phyloP scores from a whole-genome alignment of 2,113 vertebrate species.

The Gymnobelideus leadbeateri region DNA sequence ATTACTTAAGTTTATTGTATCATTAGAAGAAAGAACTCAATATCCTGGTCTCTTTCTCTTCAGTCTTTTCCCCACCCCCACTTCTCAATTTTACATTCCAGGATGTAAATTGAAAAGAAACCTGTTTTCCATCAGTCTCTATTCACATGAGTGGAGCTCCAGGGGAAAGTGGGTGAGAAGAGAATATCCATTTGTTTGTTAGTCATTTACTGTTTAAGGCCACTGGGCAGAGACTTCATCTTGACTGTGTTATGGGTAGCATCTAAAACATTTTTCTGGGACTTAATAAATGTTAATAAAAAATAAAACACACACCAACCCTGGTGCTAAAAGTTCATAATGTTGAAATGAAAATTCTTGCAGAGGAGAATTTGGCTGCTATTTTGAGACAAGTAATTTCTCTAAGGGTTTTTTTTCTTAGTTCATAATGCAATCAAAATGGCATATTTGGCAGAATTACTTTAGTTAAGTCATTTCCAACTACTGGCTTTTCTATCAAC shows the following conservation, averaged over 20 bases:
- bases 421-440: neutral
- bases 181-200: slow-evolving; percentile 24
- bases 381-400: neutral
- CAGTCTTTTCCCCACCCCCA: slow-evolving; percentile 37
- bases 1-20: slow-evolving; percentile 67
- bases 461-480: neutral
- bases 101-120: slow-evolving; percentile 66
- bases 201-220: neutral
- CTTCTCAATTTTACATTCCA: slow-evolving; percentile 57
- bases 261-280: neutral
- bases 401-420: neutral
- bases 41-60: slow-evolving; percentile 1
- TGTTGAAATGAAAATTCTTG: neutral
- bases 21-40: slow-evolving; percentile 54
- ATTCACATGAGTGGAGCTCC: slow-evolving; percentile 57
- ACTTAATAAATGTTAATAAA: neutral
- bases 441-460: neutral
- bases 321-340: neutral
- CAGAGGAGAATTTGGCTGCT: neutral
- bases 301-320: neutral
- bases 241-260: neutral
- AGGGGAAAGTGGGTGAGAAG: slow-evolving; percentile 38
- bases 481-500: neutral
- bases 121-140: slow-evolving; percentile 71
- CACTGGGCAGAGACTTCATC: neutral